Percentiles rank a stretch among this genome's conserved stretches.
Evolutionary conservation across 2,888 invertebrate species (phyloP).

Genomic region (Idaea biselata): DNA sequence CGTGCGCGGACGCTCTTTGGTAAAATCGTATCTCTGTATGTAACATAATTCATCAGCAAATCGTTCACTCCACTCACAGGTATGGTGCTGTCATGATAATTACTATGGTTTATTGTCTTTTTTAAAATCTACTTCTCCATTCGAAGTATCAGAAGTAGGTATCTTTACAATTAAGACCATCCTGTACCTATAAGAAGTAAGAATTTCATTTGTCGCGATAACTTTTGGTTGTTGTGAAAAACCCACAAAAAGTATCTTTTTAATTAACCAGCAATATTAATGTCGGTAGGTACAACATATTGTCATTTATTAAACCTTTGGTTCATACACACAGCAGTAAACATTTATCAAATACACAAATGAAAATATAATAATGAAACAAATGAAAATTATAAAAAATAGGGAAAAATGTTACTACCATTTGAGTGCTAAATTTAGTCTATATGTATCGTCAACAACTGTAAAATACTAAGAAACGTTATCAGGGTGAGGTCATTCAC

Average conservation of each 20-base stretch:
- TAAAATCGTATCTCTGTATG: constrained; percentile 55
- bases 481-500: constrained; percentile 57
- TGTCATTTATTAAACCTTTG: too few species aligned
- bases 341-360: too few species aligned
- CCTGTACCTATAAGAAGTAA: neutral
- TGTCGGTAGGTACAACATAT: neutral
- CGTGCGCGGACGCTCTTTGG: constrained; percentile 47
- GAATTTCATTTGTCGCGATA: neutral
- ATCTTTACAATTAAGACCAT: neutral
- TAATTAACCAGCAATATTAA: neutral
- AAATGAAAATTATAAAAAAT: too few species aligned
- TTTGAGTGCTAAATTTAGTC: neutral
- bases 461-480: constrained; percentile 41
- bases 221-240: neutral
- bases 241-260: neutral
- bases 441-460: neutral
- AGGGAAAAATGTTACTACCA: too few species aligned
- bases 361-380: too few species aligned
- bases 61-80: constrained; percentile 29
- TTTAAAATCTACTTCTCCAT: too few species aligned
- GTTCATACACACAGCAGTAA: too few species aligned
- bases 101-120: constrained; percentile 20
- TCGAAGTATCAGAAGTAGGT: too few species aligned
- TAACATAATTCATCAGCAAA: constrained; percentile 55
- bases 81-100: constrained; percentile 45